Evolutionary conservation across 2,113 vertebrate species (phyloP).

Genomic region (Neodontobutis hainanensis): DNA sequence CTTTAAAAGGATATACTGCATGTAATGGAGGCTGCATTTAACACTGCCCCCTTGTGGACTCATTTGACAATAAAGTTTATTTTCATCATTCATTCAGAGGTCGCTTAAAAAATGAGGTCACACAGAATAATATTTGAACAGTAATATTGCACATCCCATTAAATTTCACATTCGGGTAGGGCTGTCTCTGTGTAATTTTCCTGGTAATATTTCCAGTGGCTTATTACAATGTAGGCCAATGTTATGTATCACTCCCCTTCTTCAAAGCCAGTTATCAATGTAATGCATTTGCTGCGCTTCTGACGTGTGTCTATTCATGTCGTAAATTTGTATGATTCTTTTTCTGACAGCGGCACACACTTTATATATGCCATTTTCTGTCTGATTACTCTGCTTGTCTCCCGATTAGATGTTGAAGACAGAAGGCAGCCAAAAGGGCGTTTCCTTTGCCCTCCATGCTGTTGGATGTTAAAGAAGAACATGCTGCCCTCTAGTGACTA

Average conservation of each 20-base stretch:
- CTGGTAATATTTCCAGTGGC: no score
- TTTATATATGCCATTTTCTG: background rate
- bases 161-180: slow-evolving; percentile 11
- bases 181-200: slow-evolving; percentile 10
- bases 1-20: slow-evolving; percentile 13
- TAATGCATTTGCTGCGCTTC: no score
- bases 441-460: slow-evolving; percentile 44
- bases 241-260: slow-evolving; percentile 37
- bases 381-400: no score
- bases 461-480: slow-evolving; percentile 26
- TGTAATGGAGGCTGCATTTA: slow-evolving; percentile 21
- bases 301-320: slow-evolving; percentile 5
- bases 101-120: slow-evolving; percentile 61
- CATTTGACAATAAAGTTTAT: slow-evolving; percentile 26
- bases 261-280: slow-evolving; percentile 31
- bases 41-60: slow-evolving; percentile 52
- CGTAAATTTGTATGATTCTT: background rate
- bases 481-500: slow-evolving; percentile 73
- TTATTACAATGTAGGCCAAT: no score
- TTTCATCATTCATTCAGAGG: slow-evolving; percentile 28
- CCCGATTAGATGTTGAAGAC: background rate
- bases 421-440: slow-evolving; percentile 30
- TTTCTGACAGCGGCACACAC: slow-evolving; percentile 10
- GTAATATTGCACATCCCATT: slow-evolving; percentile 32
- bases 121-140: slow-evolving; percentile 34